A percentile compares a stretch with the other conserved stretches of the same genome.
These are phyloP conservation scores for Xenops minutus DNA, from an alignment of 2,797 vertebrate species.

Conservation along the genomic window DNA sequence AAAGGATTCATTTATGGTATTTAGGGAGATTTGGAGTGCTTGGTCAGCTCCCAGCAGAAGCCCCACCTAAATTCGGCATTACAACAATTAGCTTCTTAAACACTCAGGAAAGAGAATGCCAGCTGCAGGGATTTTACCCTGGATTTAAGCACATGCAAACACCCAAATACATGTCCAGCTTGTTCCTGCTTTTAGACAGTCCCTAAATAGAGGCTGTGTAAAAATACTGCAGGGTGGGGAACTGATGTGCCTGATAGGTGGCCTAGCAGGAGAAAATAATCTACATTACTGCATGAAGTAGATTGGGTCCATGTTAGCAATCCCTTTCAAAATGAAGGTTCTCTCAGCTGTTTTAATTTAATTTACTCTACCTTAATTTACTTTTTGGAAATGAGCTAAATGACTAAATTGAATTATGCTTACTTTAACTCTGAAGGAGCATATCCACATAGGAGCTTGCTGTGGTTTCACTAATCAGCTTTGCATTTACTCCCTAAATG, in stretches of 20 bases:
- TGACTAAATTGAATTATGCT: slow-evolving; percentile 62
- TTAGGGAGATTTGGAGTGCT: slow-evolving; percentile 21
- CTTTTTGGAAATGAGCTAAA: slow-evolving; percentile 63
- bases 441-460: slow-evolving; percentile 43
- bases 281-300: not conserved
- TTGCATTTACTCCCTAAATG: slow-evolving; percentile 52
- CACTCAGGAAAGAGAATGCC: not conserved
- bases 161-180: not conserved
- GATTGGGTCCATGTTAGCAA: not conserved
- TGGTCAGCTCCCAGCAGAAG: slow-evolving; percentile 52
- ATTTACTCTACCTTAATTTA: slow-evolving; percentile 58
- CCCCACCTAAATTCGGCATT: slow-evolving; percentile 60
- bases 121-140: slow-evolving; percentile 23
- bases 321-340: slow-evolving; percentile 51
- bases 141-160: slow-evolving; percentile 10
- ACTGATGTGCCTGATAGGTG: not conserved
- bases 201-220: not conserved
- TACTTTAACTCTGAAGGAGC: slow-evolving; percentile 45
- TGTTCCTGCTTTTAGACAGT: not conserved
- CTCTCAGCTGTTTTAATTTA: slow-evolving; percentile 55
- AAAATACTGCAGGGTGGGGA: not conserved
- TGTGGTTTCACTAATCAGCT: slow-evolving; percentile 55
- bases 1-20: slow-evolving; percentile 56
- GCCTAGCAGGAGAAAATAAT: slow-evolving; percentile 2
- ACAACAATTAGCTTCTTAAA: slow-evolving; percentile 61